phyloP scores from a whole-genome alignment of 2,797 vertebrate genomes.

The Rhinichthys osculus region DNA sequence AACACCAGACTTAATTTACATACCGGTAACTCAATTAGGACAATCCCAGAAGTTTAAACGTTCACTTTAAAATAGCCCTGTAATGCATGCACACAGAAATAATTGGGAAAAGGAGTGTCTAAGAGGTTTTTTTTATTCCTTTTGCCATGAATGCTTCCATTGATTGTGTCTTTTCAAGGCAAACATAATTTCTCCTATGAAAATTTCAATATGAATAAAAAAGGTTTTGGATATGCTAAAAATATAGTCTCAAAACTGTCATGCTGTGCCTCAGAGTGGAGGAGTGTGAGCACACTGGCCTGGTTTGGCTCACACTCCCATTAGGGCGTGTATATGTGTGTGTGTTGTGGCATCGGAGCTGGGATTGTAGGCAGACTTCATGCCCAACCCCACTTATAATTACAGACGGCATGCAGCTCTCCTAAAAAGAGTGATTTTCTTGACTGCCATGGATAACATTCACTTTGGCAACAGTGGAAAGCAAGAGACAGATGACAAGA shows the following conservation, averaged over 20 bases:
- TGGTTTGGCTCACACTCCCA: slow-evolving; percentile 64
- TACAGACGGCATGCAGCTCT: slow-evolving; percentile 79
- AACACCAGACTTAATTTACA: slow-evolving; percentile 42
- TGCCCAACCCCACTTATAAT: slow-evolving; percentile 80
- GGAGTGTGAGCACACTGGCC: slow-evolving; percentile 59
- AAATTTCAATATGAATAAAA: slow-evolving; percentile 55
- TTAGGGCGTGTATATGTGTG: slow-evolving; percentile 66
- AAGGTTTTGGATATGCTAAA: slow-evolving; percentile 47
- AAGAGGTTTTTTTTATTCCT: neutral
- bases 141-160: slow-evolving; percentile 51
- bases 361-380: slow-evolving; percentile 68
- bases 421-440: slow-evolving; percentile 73
- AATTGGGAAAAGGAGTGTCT: slow-evolving; percentile 23
- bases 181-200: slow-evolving; percentile 54
- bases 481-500: slow-evolving; percentile 60
- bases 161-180: slow-evolving; percentile 50
- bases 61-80: neutral
- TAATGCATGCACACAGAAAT: slow-evolving; percentile 3
- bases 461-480: slow-evolving; percentile 65
- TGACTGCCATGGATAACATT: slow-evolving; percentile 69
- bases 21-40: slow-evolving; percentile 37
- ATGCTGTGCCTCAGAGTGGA: slow-evolving; percentile 44
- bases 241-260: slow-evolving; percentile 53
- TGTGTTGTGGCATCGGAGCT: slow-evolving; percentile 74
- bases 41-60: slow-evolving; percentile 8